A percentile compares a stretch with the other conserved stretches of the same genome.
Conservation (phyloP, 2,888 invertebrate genomes). For the Drosophila conformis region DNA sequence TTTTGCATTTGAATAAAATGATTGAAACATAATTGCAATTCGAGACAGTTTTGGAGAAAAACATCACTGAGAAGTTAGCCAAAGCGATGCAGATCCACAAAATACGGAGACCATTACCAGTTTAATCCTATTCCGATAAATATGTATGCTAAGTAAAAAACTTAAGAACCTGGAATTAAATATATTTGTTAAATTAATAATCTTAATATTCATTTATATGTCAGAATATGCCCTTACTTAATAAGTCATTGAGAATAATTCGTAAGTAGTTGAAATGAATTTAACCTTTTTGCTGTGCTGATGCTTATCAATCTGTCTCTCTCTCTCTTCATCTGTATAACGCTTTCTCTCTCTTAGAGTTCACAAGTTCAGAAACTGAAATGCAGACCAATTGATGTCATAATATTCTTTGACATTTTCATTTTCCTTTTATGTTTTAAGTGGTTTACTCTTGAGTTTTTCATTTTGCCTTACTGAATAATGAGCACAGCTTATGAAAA, state of each 20-base stretch:
- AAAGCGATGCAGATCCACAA: slow-evolving; percentile 1
- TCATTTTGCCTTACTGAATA: not conserved
- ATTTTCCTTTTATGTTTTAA: slow-evolving; percentile 19
- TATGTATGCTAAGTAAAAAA: not conserved
- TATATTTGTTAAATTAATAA: not conserved
- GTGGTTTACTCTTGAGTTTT: slow-evolving; percentile 11
- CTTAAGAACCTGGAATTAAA: not conserved
- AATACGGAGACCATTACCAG: not conserved
- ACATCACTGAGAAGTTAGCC: slow-evolving; percentile 42
- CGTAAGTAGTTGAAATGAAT: not conserved
- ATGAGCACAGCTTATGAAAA: slow-evolving; percentile 41
- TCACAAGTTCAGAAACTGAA: not conserved
- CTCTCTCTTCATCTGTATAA: not conserved
- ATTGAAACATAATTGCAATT: slow-evolving; percentile 65
- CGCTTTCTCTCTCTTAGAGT: not conserved
- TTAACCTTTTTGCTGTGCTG: not conserved
- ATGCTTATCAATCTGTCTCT: not conserved
- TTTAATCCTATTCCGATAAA: rapidly evolving
- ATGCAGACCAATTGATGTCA: not conserved
- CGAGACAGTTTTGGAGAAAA: slow-evolving; percentile 23
- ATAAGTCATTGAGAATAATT: not conserved
- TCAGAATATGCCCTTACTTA: not conserved
- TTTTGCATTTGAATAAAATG: slow-evolving; percentile 49
- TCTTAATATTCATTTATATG: not conserved
- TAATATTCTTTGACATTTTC: slow-evolving; percentile 3